Evolutionary conservation across 1,140 invertebrate species (phyloP), one percentile per base, ranked within the genome.

Genomic region (Phortica variegata): DNA sequence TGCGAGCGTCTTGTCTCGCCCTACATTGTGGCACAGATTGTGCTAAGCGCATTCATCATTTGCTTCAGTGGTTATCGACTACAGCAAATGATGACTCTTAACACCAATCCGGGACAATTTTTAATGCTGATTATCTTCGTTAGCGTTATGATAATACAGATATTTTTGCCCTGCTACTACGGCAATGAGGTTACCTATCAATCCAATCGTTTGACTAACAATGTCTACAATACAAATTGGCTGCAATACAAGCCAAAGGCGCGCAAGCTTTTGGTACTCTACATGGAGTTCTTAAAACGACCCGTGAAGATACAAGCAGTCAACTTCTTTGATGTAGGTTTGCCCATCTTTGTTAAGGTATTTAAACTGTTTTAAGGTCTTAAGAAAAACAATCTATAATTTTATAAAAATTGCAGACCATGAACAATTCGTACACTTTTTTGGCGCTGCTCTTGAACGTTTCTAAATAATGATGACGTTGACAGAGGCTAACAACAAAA

Each of bases 401-500:
- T 16, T 3, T 37, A 20, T 2, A 12, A 20, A 31, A n/a, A 3
- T 52, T 52, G 2, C 46, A 66, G 63, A 66, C 63, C 32, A 68
- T 66, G 19, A 68, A 73, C 23, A 73, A 73, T 52, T 58, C 70
- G 7, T 73, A 73, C 37, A 70, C 62, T n/a, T 62, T 73, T 13
- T 58, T 73, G 26, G 69, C 69, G 3, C 44, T 73, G 0, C 29
- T 73, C 2, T 31, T 73, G 5, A 72, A 73, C 58, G 53, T 69
- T 15, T 60, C 58, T 0, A 65, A 66, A 42, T 65, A 56, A 47
- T n/a, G n/a, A n/a, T n/a, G n/a, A n/a, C n/a, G n/a, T n/a, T n/a
- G n/a, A n/a, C n/a, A n/a, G n/a, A n/a, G n/a, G n/a, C n/a, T n/a
- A n/a, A n/a, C n/a, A n/a, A n/a, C n/a, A 46, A 15, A 2, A 17